phyloP scores from a whole-genome alignment of 2,797 vertebrate genomes.

The Siniperca obscura region DNA sequence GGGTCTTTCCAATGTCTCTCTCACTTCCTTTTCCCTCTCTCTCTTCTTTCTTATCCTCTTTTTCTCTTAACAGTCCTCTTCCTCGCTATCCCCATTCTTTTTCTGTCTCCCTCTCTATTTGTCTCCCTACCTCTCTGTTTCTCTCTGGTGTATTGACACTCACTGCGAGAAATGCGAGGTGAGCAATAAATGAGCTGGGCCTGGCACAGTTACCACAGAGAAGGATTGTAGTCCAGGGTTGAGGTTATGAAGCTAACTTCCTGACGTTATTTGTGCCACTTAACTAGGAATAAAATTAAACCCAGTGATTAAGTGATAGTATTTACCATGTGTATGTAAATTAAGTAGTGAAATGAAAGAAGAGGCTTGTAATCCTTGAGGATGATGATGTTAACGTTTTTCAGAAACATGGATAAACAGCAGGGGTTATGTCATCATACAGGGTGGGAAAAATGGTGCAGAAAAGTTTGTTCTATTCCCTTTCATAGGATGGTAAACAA shows the following conservation, averaged over 20 bases:
- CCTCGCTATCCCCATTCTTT: constrained; percentile 11
- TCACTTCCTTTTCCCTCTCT: not conserved
- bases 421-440: constrained; percentile 29
- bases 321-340: not conserved
- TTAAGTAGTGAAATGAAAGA: constrained; percentile 8
- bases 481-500: not conserved
- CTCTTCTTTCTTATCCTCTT: constrained; percentile 1
- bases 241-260: constrained; percentile 45
- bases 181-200: constrained; percentile 75
- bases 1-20: constrained; percentile 36
- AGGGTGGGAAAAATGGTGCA: not conserved
- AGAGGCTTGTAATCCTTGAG: not conserved
- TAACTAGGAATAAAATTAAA: constrained; percentile 9
- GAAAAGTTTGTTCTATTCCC: not conserved
- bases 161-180: constrained; percentile 72
- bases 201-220: constrained; percentile 58
- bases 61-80: not conserved
- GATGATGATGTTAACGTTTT: not conserved
- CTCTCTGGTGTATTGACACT: constrained; percentile 66
- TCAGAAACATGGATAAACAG: not conserved
- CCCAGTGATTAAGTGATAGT: not conserved
- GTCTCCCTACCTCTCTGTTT: constrained; percentile 47
- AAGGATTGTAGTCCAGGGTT: constrained; percentile 40
- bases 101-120: constrained; percentile 43
- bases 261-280: constrained; percentile 46